Evolutionary conservation across 2,888 invertebrate genomes (phyloP), one percentile per base, ranked within the genome.

Genomic region (Diogma glabrata): DNA sequence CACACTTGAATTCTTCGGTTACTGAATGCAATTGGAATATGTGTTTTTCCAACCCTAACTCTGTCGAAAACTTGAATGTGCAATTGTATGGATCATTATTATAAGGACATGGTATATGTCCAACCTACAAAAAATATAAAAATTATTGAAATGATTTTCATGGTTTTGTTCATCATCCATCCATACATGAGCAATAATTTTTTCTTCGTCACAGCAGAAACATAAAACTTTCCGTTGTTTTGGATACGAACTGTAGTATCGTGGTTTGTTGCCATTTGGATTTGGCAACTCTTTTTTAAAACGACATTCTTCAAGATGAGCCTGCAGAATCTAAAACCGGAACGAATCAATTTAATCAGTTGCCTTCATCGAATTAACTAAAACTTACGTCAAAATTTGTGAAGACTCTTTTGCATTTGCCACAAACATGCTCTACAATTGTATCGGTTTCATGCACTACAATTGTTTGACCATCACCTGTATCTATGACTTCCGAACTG

Each of bases 11-110:
- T 54, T 77, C 74, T 43, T 76, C 75, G 30, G 77, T 73, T 23
- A 63, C 76, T 46, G 82, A 79, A 65, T 90, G 89, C 53, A 87
- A 80, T 12, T 82, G 77, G 48, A 75, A 71, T 14, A 75, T 66
- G 65, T 90, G 89, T 7, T 79, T 73, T 46, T 78, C 74, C 54
- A 81, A 75, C 57, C 79, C 82, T 22, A 76, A 72, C 61, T 79
- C 74, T 28, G 82, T 78, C 60, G 81, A 78, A 61, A 88, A 90
- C 4, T 81, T 77, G 62, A 87, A 84, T 10, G 77, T 75, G 60
- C 90, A 91, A 57, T 78, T 67, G n/a, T n/a, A n/a, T n/a, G n/a
- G n/a, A n/a, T n/a, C n/a, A n/a, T n/a, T n/a, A n/a, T n/a, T n/a
- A n/a, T n/a, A n/a, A 4, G 67, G 65, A 56, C 79, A 79, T 56